Percentiles rank a stretch among this genome's conserved stretches.
These are phyloP conservation scores for Acleris emargana DNA, from an alignment of 2,888 invertebrate species.

Conservation along the genomic window DNA sequence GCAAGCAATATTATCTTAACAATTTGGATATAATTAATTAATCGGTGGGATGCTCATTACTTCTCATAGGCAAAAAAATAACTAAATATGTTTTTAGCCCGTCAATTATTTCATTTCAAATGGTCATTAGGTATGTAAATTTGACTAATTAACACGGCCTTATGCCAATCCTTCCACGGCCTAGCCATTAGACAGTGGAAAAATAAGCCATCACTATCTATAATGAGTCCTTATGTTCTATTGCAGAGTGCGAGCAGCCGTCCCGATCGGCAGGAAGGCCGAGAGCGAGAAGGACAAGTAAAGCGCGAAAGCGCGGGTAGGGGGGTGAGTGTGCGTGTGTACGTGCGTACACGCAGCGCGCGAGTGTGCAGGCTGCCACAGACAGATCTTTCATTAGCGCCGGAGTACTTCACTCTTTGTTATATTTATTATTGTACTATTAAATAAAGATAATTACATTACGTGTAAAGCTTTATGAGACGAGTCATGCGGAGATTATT, in stretches of 20 bases:
- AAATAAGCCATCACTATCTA: no score
- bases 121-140: no score
- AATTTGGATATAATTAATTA: no score
- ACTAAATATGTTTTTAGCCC: no score
- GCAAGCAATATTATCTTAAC: no score
- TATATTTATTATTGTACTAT: conserved; percentile 79
- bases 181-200: no score
- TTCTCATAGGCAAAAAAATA: no score
- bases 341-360: conserved; percentile 56
- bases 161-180: no score
- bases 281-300: conserved; percentile 94
- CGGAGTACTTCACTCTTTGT: conserved; percentile 74
- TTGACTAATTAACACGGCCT: no score
- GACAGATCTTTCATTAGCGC: conserved; percentile 54
- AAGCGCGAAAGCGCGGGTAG: conserved; percentile 53
- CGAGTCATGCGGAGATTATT: conserved; percentile 81
- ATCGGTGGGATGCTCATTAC: no score
- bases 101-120: no score
- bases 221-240: background rate
- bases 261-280: conserved; percentile 94
- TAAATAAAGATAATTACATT: conserved; percentile 73
- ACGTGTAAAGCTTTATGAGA: conserved; percentile 83
- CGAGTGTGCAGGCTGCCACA: conserved; percentile 81
- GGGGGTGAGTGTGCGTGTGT: conserved; percentile 55
- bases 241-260: conserved; percentile 92